Conservation (phyloP, 2,888 invertebrate genomes). For the Tachina lurida region DNA sequence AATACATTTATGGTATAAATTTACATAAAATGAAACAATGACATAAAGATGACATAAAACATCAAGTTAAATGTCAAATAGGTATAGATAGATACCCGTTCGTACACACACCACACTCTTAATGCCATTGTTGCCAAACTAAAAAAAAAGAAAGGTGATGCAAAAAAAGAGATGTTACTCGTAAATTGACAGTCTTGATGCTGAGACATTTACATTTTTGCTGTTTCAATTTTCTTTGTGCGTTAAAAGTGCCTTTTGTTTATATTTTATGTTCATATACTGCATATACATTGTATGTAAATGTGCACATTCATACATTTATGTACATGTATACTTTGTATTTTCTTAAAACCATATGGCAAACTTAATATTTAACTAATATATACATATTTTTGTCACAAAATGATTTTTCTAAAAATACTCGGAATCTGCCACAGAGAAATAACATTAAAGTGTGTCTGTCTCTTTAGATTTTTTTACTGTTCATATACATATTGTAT, state of each 20-base stretch:
- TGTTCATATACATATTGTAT: conserved; percentile 2
- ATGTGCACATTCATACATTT: not conserved
- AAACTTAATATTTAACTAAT: conserved; percentile 53
- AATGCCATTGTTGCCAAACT: not conserved
- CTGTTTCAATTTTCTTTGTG: conserved; percentile 36
- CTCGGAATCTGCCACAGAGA: conserved; percentile 6
- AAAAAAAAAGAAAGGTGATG: conserved; percentile 36
- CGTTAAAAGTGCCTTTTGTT: conserved; percentile 8
- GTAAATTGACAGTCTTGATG: conserved; percentile 20
- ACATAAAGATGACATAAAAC: conserved; percentile 62
- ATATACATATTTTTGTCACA: conserved; percentile 51
- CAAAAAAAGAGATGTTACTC: conserved; percentile 6
- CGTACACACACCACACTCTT: conserved; percentile 1
- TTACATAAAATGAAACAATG: conserved; percentile 48
- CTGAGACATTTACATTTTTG: conserved; percentile 1
- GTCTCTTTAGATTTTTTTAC: conserved; percentile 35
- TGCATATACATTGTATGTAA: not conserved
- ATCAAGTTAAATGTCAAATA: conserved; percentile 63
- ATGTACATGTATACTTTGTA: not conserved
- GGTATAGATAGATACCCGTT: conserved; percentile 23
- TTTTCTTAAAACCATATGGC: conserved; percentile 54
- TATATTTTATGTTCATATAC: not conserved
- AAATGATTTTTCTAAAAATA: conserved; percentile 58
- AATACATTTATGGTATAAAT: conserved; percentile 59
- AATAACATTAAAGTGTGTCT: not conserved